Conservation (phyloP, 2,888 invertebrate genomes). For the Orthosia gothica region DNA sequence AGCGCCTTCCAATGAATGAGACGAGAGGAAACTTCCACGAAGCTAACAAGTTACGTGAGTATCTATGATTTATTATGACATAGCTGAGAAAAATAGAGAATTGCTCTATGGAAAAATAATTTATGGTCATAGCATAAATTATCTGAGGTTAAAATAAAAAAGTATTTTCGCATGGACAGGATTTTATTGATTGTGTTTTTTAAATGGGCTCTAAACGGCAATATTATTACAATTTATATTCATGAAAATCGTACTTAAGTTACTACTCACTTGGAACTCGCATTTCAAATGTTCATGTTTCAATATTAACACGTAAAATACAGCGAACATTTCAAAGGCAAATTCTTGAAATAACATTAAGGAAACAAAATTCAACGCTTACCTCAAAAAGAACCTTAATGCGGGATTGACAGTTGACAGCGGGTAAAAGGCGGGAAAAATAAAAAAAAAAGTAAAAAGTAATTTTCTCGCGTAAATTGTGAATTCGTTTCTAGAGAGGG, state of each 20-base stretch:
- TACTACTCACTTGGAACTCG: not conserved
- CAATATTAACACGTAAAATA: constrained; percentile 18
- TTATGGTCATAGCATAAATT: not conserved
- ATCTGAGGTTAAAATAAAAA: not conserved
- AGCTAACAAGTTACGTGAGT: constrained; percentile 57
- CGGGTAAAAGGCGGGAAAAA: constrained; percentile 55
- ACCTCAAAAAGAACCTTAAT: constrained; percentile 41
- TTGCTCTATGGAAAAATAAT: not conserved
- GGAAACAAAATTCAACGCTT: constrained; percentile 37
- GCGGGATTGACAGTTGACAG: constrained; percentile 59
- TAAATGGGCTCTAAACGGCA: not conserved
- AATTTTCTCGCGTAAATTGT: constrained; percentile 61
- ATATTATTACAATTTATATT: not conserved
- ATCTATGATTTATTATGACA: constrained; percentile 36
- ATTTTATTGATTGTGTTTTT: not conserved
- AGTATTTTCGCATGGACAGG: not conserved
- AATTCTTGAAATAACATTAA: constrained; percentile 27
- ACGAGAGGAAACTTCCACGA: constrained; percentile 22
- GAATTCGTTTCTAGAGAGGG: constrained; percentile 62
- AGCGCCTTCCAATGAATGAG: constrained; percentile 40
- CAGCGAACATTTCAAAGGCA: constrained; percentile 13
- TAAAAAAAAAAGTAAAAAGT: constrained; percentile 48
- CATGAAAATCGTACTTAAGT: not conserved
- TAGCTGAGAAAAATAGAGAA: constrained; percentile 9
- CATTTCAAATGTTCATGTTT: not conserved